Evolutionary conservation across 1,140 invertebrate genomes (phyloP).

Genomic region (Rhynchophorus ferrugineus): DNA sequence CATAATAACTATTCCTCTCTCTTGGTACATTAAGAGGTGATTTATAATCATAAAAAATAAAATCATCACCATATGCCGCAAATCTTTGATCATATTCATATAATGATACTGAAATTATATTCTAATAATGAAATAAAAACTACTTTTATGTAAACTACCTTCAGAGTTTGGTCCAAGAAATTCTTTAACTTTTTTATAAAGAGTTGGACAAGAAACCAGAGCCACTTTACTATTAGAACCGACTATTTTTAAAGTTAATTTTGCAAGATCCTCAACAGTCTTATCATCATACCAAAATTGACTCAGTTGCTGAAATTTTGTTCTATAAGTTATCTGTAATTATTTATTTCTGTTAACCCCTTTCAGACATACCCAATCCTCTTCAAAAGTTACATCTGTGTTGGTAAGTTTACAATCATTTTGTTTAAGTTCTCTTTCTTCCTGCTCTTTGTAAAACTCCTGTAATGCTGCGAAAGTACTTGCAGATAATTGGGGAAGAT

Average conservation of each 20-base stretch:
- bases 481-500: slow-evolving; percentile 58
- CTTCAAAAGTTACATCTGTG: slow-evolving; percentile 56
- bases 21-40: slow-evolving; percentile 61
- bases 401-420: slow-evolving; percentile 37
- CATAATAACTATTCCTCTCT: slow-evolving; percentile 57
- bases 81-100: slow-evolving; percentile 82
- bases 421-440: slow-evolving; percentile 43
- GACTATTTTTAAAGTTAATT: slow-evolving; percentile 50
- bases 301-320: slow-evolving; percentile 76
- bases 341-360: too few species aligned
- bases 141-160: slow-evolving; percentile 35
- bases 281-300: slow-evolving; percentile 92
- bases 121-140: neutral
- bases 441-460: slow-evolving; percentile 74
- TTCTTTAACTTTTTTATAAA: slow-evolving; percentile 63
- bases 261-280: slow-evolving; percentile 62
- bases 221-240: slow-evolving; percentile 61
- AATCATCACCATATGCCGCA: slow-evolving; percentile 68
- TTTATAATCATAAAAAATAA: slow-evolving; percentile 86
- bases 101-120: slow-evolving; percentile 54
- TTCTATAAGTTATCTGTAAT: slow-evolving; percentile 8
- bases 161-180: slow-evolving; percentile 41
- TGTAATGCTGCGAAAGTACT: slow-evolving; percentile 69
- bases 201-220: slow-evolving; percentile 82
- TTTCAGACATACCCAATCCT: slow-evolving; percentile 81